Conservation (phyloP, 2,888 invertebrate genomes). For the Lysandra coridon region DNA sequence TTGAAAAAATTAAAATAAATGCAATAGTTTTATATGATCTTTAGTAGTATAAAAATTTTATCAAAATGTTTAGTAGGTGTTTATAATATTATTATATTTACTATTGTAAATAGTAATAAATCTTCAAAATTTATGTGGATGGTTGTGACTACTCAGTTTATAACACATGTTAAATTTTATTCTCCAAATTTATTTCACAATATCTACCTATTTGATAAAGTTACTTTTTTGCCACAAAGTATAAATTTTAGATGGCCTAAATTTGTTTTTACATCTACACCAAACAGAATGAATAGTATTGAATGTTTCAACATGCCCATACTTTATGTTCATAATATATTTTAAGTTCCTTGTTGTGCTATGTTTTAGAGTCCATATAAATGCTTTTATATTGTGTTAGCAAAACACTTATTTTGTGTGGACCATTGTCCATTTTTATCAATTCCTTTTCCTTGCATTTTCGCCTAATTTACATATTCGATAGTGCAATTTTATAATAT, state of each 20-base stretch:
- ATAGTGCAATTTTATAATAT: conserved; percentile 18
- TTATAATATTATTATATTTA: conserved; percentile 23
- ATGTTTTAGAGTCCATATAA: not conserved
- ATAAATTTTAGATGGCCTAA: not conserved
- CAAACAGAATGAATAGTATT: not conserved
- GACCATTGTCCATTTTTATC: conserved; percentile 3
- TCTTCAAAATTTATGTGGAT: conserved; percentile 16
- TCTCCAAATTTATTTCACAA: not conserved
- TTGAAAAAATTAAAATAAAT: not conserved
- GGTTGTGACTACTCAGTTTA: conserved; percentile 26
- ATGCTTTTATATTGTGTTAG: conserved; percentile 15
- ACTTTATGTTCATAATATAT: not conserved
- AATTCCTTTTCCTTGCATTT: conserved; percentile 31
- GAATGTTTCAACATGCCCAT: not conserved
- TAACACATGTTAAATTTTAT: conserved; percentile 16
- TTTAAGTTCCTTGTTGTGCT: conserved; percentile 5
- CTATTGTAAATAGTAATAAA: conserved; percentile 27
- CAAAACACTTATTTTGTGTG: not conserved
- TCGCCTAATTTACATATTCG: conserved; percentile 21
- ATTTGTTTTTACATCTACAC: not conserved
- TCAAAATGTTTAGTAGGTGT: conserved; percentile 7
- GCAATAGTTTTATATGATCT: conserved; percentile 23
- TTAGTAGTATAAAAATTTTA: conserved; percentile 19
- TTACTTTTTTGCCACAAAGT: not conserved
- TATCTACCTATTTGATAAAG: not conserved